These are phyloP conservation scores for Nomada lathburiana DNA, from an alignment of 2,888 invertebrate genomes.

Conservation along the genomic window DNA sequence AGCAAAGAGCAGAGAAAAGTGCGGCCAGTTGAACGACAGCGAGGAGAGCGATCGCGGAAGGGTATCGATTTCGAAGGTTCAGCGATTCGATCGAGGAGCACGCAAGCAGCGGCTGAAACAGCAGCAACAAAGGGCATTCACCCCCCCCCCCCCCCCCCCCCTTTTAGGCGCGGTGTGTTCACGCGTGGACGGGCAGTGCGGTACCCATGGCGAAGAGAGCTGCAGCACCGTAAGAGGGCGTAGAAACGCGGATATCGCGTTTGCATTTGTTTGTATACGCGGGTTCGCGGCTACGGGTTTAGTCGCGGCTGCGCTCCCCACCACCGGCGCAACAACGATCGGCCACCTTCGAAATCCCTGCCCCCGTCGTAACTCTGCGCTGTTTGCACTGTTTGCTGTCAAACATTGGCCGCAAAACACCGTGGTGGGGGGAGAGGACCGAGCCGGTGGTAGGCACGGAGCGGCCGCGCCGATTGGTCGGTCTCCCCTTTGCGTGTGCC, in stretches of 20 bases:
- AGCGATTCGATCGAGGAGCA: slow-evolving; percentile 37
- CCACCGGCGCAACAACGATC: slow-evolving; percentile 30
- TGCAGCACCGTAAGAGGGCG: slow-evolving; percentile 55
- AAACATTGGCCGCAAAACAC: slow-evolving; percentile 81
- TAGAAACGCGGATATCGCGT: slow-evolving; percentile 57
- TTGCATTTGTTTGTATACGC: slow-evolving; percentile 79
- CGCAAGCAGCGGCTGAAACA: not conserved
- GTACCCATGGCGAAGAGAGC: slow-evolving; percentile 15
- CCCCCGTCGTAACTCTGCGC: slow-evolving; percentile 63
- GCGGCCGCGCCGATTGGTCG: slow-evolving; percentile 47
- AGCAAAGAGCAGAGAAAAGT: too few species aligned
- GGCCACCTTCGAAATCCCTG: slow-evolving; percentile 64
- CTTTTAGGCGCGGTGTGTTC: slow-evolving; percentile 7
- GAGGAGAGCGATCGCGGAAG: not conserved
- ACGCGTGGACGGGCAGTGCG: slow-evolving; percentile 20
- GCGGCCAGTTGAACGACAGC: too few species aligned
- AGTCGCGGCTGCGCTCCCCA: slow-evolving; percentile 81
- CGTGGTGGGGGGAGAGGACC: slow-evolving; percentile 65
- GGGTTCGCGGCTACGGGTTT: slow-evolving; percentile 51
- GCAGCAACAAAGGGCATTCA: slow-evolving; percentile 45
- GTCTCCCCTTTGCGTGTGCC: not conserved
- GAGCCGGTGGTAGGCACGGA: slow-evolving; percentile 8
- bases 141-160: slow-evolving; percentile 9
- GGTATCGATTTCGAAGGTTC: slow-evolving; percentile 36
- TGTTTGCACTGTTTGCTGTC: slow-evolving; percentile 82